Conservation (phyloP, 2,797 vertebrate species). For the Callimico goeldii region DNA sequence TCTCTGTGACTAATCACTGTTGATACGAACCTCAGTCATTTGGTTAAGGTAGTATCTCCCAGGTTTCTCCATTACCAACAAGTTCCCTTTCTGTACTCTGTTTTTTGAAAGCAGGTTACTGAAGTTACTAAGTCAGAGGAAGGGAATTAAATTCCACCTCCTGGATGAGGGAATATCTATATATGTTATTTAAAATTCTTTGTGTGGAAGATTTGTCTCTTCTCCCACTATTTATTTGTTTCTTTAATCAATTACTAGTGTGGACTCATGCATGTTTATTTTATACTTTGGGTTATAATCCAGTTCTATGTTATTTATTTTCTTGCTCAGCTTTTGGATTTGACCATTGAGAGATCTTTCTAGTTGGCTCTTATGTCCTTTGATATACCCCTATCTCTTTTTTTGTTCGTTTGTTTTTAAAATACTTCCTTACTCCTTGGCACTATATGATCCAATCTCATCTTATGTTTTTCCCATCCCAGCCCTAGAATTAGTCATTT, state of each 20-base stretch:
- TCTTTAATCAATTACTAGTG: neutral
- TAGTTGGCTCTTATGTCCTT: neutral
- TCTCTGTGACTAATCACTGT: neutral
- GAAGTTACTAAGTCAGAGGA: neutral
- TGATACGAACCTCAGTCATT: neutral
- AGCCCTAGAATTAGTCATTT: neutral
- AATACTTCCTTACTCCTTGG: neutral
- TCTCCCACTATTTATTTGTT: neutral
- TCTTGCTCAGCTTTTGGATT: neutral
- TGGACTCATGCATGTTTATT: neutral
- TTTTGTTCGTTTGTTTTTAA: neutral
- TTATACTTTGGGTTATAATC: conserved; percentile 10
- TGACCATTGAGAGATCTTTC: neutral
- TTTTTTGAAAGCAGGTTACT: neutral
- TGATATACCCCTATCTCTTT: neutral
- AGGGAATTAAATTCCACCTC: neutral
- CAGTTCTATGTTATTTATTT: neutral
- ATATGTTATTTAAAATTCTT: neutral
- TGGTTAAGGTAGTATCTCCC: neutral
- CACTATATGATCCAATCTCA: neutral
- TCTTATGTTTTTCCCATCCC: neutral
- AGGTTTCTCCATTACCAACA: neutral
- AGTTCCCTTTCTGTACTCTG: neutral
- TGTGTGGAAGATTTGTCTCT: neutral
- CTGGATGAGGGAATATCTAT: neutral